Percentiles rank a stretch among this genome's conserved stretches.
Conservation (phyloP, 2,888 invertebrate genomes). For the Lasioglossum vierecki region DNA sequence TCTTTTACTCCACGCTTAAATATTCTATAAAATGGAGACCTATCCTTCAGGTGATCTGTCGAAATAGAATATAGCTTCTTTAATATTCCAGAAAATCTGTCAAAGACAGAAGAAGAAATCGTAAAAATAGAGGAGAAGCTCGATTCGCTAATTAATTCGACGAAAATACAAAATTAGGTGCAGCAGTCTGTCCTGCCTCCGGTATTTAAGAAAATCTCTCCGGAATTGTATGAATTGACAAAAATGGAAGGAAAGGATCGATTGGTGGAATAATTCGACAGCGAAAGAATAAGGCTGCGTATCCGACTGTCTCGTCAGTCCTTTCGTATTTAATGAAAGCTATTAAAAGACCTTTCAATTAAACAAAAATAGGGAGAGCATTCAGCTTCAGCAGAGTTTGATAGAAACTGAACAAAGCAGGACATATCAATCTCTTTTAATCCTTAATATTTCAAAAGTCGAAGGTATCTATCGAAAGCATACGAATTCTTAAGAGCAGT, state of each 20-base stretch:
- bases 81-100: background rate
- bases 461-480: background rate
- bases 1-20: background rate
- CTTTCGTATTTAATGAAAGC: background rate
- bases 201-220: background rate
- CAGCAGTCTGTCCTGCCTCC: background rate
- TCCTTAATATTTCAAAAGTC: background rate
- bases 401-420: background rate
- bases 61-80: background rate
- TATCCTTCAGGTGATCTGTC: background rate
- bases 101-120: background rate
- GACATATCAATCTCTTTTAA: background rate
- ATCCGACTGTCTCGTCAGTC: too few relatives aligned
- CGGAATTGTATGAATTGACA: background rate
- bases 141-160: background rate
- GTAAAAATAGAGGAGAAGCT: background rate
- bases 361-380: background rate
- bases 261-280: background rate
- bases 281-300: background rate
- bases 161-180: background rate
- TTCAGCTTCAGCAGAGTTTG: background rate
- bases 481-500: background rate
- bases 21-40: background rate
- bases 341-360: background rate
- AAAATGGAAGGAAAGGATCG: background rate